phyloP scores from a whole-genome alignment of 2,113 vertebrate species.

The Bos javanicus region DNA sequence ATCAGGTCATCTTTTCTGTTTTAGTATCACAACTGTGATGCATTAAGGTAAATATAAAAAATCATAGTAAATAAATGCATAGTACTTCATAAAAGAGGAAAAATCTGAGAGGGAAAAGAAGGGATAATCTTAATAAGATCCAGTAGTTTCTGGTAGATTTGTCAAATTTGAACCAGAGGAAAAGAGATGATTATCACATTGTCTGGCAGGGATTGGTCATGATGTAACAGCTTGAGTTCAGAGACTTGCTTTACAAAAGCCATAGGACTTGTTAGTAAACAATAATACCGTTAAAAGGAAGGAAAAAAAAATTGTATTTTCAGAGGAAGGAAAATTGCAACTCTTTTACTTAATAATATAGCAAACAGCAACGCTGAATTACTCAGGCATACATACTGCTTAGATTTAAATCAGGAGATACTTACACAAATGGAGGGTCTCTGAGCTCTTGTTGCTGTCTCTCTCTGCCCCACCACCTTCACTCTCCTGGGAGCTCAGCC shows the following conservation, averaged over 20 bases:
- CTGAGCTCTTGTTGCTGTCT: neutral
- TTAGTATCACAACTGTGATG: neutral
- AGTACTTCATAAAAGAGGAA: neutral
- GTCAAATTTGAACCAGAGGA: neutral
- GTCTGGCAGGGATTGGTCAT: neutral
- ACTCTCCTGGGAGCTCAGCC: neutral
- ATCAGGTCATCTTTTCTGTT: neutral
- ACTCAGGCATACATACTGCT: neutral
- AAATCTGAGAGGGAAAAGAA: neutral
- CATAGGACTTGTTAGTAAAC: constrained; percentile 15
- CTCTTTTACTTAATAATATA: neutral
- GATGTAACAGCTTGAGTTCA: neutral
- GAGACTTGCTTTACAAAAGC: constrained; percentile 7
- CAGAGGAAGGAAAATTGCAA: neutral
- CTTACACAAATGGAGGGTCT: neutral
- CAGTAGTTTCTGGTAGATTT: neutral
- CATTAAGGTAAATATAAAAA: neutral
- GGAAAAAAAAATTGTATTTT: neutral
- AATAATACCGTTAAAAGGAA: neutral
- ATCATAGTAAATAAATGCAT: neutral
- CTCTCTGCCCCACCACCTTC: neutral
- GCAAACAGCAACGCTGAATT: neutral
- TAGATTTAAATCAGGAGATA: neutral
- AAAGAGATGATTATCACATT: neutral
- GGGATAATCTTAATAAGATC: neutral